phyloP scores from a whole-genome alignment of 2,797 vertebrate genomes.

The Sus cebifrons region DNA sequence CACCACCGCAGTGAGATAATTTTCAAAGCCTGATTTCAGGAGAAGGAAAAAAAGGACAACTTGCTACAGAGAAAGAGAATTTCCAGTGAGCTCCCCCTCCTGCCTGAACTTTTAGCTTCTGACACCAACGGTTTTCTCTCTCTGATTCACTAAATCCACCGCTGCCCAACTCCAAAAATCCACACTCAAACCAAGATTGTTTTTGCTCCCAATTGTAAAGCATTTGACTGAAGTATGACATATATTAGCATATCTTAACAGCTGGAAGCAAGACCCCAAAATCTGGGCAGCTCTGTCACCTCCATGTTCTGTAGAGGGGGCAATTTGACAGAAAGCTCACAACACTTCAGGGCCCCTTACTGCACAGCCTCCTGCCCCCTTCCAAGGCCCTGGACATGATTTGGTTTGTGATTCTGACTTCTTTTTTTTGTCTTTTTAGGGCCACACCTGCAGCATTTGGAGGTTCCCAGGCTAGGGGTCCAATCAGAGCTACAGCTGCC shows the following conservation, averaged over 20 bases:
- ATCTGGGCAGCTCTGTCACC: not conserved
- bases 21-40: conserved; percentile 48
- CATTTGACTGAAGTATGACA: not conserved
- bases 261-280: not conserved
- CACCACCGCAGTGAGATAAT: not conserved
- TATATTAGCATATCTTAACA: not conserved
- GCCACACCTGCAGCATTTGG: too few relatives aligned
- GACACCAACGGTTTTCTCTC: not conserved
- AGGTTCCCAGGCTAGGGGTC: too few relatives aligned
- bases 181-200: not conserved
- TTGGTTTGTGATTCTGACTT: conserved; percentile 46
- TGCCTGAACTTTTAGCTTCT: not conserved
- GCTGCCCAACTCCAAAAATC: not conserved
- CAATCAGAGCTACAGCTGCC: too few relatives aligned
- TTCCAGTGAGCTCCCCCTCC: not conserved
- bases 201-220: conserved; percentile 4
- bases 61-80: not conserved
- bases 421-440: not conserved
- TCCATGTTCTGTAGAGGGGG: not conserved
- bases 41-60: not conserved
- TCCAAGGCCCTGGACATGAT: not conserved
- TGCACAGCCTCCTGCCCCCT: not conserved
- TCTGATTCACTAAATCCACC: not conserved
- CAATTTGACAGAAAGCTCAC: not conserved
- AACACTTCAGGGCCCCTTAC: not conserved